Evolutionary conservation across 2,797 vertebrate genomes (phyloP).

Genomic region (Phrynocephalus forsythii): DNA sequence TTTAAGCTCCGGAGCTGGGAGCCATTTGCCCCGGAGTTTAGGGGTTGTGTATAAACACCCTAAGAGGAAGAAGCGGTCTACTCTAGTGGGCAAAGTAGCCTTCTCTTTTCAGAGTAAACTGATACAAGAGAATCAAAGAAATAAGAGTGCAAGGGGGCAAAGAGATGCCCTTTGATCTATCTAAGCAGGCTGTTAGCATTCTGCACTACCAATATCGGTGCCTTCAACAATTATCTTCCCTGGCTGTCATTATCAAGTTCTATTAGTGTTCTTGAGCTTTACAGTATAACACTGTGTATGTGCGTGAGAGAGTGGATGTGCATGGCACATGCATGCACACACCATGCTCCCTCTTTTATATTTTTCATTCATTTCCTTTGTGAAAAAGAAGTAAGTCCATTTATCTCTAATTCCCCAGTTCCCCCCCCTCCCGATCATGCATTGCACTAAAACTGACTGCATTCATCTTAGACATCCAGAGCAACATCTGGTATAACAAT

Average conservation of each 20-base stretch:
- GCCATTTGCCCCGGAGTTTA: too few relatives aligned
- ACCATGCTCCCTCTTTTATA: too few relatives aligned
- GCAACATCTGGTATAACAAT: conserved; percentile 71
- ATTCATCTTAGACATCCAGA: conserved; percentile 56
- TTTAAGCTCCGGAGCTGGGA: too few relatives aligned
- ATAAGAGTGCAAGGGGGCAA: not conserved
- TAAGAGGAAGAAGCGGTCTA: not conserved
- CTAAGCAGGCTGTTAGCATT: not conserved
- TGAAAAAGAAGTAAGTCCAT: not conserved
- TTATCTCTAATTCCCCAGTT: not conserved
- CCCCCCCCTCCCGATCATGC: not conserved
- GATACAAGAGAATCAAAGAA: too few relatives aligned
- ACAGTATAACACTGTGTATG: too few relatives aligned
- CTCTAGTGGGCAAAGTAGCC: accelerated
- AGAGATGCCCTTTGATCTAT: accelerated
- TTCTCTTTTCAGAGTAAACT: too few relatives aligned
- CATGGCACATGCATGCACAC: too few relatives aligned
- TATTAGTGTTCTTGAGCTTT: not conserved
- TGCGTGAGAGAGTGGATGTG: too few relatives aligned
- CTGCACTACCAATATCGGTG: not conserved
- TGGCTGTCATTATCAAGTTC: too few relatives aligned
- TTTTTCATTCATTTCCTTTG: not conserved
- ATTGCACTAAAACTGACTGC: not conserved
- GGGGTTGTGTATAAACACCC: too few relatives aligned
- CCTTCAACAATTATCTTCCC: not conserved